Conservation (phyloP, 2,113 vertebrate genomes). For the Vanacampus margaritifer region DNA sequence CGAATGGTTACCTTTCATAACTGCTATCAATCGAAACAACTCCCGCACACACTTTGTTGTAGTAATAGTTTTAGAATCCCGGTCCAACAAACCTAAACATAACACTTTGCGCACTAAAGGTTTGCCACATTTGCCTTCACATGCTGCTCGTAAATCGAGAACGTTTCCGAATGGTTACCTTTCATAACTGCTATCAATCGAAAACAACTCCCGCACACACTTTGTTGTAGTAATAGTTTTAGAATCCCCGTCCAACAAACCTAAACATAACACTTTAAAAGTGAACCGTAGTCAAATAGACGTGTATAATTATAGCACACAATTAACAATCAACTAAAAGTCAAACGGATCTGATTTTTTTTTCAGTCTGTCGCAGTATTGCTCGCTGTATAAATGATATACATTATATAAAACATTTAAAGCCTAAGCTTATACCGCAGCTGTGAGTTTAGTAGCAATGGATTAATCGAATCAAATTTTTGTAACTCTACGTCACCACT, state of each 20-base stretch:
- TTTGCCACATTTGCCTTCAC: constrained; percentile 30
- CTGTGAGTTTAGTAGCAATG: not conserved
- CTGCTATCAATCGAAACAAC: not conserved
- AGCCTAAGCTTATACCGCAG: not conserved
- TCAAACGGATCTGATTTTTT: not conserved
- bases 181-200: not conserved
- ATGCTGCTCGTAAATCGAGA: constrained; percentile 1
- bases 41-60: too few relatives aligned
- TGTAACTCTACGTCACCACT: constrained; percentile 21
- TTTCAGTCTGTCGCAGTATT: too few relatives aligned
- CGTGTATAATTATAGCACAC: not conserved
- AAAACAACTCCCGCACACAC: not conserved
- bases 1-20: not conserved
- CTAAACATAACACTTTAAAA: not conserved
- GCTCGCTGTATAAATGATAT: too few relatives aligned
- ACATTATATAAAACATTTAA: too few relatives aligned
- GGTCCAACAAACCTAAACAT: not conserved
- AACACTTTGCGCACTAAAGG: constrained; percentile 35
- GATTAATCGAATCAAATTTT: not conserved
- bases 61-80: not conserved
- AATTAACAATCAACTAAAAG: not conserved
- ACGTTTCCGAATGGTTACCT: not conserved
- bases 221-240: not conserved
- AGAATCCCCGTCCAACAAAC: not conserved
- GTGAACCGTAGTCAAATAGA: not conserved